A percentile compares a stretch with the other conserved stretches of the same genome.
These are phyloP conservation scores for Hirtodrosophila alboralis DNA, from an alignment of 2,888 invertebrate species.

Conservation along the genomic window DNA sequence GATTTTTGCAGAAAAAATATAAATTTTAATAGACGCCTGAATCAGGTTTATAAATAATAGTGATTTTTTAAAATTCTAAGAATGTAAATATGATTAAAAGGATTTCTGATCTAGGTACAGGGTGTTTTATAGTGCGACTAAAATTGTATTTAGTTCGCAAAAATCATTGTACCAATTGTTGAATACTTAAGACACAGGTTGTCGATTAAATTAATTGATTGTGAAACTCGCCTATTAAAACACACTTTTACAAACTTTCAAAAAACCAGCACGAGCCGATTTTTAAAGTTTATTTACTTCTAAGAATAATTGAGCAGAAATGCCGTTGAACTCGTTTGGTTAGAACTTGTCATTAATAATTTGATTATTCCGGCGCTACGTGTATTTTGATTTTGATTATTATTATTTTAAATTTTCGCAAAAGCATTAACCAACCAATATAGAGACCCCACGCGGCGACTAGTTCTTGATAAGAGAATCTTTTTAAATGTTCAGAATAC, in stretches of 20 bases:
- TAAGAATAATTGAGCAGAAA: slow-evolving; percentile 71
- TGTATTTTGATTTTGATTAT: slow-evolving; percentile 19
- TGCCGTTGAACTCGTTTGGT: slow-evolving; percentile 75
- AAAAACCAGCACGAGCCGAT: slow-evolving; percentile 12
- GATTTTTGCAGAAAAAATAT: no score
- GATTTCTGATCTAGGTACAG: no score
- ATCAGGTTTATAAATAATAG: no score
- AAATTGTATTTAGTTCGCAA: no score
- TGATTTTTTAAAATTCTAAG: no score
- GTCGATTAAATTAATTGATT: slow-evolving; percentile 19
- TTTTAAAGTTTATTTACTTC: slow-evolving; percentile 52
- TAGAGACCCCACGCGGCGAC: slow-evolving; percentile 47
- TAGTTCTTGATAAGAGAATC: slow-evolving; percentile 34
- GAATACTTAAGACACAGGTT: slow-evolving; percentile 40
- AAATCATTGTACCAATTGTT: slow-evolving; percentile 22
- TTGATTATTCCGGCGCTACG: slow-evolving; percentile 34
- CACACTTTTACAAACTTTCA: slow-evolving; percentile 31
- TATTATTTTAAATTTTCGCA: slow-evolving; percentile 12
- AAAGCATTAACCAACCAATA: slow-evolving; percentile 24
- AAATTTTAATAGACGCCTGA: no score
- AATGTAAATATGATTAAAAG: no score
- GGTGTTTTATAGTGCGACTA: slow-evolving; percentile 7
- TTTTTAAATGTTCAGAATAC: no score
- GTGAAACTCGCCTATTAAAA: no score
- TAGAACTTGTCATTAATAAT: slow-evolving; percentile 59